Percentiles rank a stretch among this genome's conserved stretches.
Evolutionary conservation across 1,140 invertebrate genomes (phyloP).

Genomic region (Lanistes nyassanus): DNA sequence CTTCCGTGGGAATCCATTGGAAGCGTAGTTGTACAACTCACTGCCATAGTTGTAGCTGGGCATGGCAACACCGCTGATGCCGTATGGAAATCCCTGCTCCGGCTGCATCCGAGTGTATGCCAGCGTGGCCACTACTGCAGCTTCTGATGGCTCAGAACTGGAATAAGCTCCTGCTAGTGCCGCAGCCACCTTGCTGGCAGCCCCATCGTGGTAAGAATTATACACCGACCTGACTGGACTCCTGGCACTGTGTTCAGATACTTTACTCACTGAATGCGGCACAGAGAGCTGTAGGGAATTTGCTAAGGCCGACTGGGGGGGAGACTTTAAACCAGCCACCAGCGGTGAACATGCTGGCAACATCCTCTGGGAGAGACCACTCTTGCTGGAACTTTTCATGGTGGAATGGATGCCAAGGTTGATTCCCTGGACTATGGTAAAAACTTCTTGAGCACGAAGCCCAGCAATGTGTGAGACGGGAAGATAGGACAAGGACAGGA

Average conservation of each 20-base stretch:
- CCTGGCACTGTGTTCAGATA: background rate
- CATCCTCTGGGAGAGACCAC: slow-evolving; percentile 25
- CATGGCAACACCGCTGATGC: slow-evolving; percentile 58
- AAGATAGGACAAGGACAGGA: background rate
- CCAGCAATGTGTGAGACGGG: background rate
- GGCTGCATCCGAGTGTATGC: slow-evolving; percentile 13
- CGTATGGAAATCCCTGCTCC: slow-evolving; percentile 54
- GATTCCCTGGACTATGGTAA: background rate
- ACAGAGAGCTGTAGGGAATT: background rate
- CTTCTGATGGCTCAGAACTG: slow-evolving; percentile 3
- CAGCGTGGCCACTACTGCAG: slow-evolving; percentile 13
- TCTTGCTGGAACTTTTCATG: slow-evolving; percentile 25
- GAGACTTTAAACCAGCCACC: background rate
- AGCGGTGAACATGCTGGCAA: slow-evolving; percentile 16
- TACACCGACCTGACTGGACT: background rate
- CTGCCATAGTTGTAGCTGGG: slow-evolving; percentile 58
- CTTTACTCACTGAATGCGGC: background rate
- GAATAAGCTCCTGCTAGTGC: slow-evolving; percentile 18
- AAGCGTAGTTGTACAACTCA: slow-evolving; percentile 59
- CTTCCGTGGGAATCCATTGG: slow-evolving; percentile 60
- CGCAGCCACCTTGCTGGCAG: background rate
- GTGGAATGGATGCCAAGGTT: slow-evolving; percentile 10
- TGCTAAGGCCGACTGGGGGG: background rate
- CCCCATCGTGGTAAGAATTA: slow-evolving; percentile 12
- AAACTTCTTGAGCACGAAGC: background rate